Evolutionary conservation across 2,113 vertebrate genomes (phyloP).

Genomic region (Uropsilus gracilis): DNA sequence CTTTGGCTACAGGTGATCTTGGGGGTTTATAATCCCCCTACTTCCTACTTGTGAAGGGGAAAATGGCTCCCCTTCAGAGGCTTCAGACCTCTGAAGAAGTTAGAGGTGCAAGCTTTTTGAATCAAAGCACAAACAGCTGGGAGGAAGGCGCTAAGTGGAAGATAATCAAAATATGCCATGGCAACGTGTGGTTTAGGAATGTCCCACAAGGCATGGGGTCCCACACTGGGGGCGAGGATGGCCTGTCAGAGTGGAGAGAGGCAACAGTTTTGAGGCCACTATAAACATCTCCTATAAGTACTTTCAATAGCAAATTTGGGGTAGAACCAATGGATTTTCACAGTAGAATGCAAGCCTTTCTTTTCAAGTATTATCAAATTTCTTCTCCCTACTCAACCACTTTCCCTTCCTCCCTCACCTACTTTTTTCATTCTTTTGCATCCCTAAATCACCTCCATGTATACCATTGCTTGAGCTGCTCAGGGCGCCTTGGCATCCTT

Average conservation of each 20-base stretch:
- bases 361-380: background rate
- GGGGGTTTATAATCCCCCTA: background rate
- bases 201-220: background rate
- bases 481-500: background rate
- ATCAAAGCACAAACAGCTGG: background rate
- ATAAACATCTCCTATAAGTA: background rate
- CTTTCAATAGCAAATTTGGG: background rate
- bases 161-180: accelerated
- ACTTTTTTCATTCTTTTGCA: background rate
- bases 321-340: background rate
- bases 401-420: background rate
- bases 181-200: background rate
- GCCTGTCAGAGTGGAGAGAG: background rate
- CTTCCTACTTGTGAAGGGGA: background rate
- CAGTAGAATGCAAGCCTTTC: background rate
- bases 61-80: background rate
- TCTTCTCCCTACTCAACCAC: background rate
- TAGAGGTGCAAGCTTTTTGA: background rate
- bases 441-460: background rate
- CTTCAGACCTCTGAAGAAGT: background rate
- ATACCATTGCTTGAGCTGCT: background rate
- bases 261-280: background rate
- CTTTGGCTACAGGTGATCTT: background rate
- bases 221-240: background rate
- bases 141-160: background rate